phyloP scores from a whole-genome alignment of 2,888 invertebrate species.

The Drosophila paranaensis region DNA sequence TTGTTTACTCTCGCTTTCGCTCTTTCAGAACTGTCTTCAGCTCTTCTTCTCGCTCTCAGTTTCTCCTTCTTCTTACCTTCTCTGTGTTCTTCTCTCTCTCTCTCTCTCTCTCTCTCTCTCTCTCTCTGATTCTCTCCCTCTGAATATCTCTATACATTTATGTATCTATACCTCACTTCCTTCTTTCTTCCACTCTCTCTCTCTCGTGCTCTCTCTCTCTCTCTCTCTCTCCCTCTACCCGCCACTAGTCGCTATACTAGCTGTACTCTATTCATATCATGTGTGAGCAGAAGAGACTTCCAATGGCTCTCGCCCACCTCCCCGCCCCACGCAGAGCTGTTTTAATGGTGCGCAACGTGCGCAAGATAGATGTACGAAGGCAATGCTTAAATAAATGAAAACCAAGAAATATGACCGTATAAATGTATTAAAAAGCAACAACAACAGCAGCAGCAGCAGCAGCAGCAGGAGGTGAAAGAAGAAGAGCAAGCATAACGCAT shows the following conservation, averaged over 20 bases:
- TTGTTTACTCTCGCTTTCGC: too few relatives aligned
- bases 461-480: not conserved
- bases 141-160: too few relatives aligned
- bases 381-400: conserved; percentile 57
- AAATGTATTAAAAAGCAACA: conserved; percentile 62
- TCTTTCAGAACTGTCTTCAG: too few relatives aligned
- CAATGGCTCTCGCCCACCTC: not conserved
- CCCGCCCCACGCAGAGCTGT: not conserved
- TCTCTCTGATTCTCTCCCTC: not conserved
- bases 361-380: conserved; percentile 50
- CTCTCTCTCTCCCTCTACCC: not conserved
- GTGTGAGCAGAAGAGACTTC: not conserved
- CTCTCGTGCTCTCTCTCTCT: too few relatives aligned
- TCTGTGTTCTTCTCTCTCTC: not conserved
- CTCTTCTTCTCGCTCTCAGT: too few relatives aligned
- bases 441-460: conserved; percentile 9
- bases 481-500: conserved; percentile 17
- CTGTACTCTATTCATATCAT: not conserved
- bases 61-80: too few relatives aligned
- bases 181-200: not conserved
- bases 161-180: too few relatives aligned
- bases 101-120: not conserved
- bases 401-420: conserved; percentile 58
- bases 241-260: not conserved
- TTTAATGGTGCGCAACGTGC: conserved; percentile 45